A percentile compares a stretch with the other conserved stretches of the same genome.
These are phyloP conservation scores for Labia minor DNA, from an alignment of 2,888 invertebrate species.

Conservation along the genomic window DNA sequence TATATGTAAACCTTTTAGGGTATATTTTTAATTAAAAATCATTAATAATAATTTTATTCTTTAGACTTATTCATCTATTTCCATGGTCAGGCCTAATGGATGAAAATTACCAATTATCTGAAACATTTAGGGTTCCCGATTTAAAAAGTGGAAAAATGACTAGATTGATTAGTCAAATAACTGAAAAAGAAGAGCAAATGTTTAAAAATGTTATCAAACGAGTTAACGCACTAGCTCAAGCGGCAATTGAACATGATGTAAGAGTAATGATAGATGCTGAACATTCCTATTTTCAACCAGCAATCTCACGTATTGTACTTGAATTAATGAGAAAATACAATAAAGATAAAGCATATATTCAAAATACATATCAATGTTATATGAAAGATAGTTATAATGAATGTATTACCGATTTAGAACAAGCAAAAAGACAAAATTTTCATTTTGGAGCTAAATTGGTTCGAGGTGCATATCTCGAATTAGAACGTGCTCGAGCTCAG, in stretches of 20 bases:
- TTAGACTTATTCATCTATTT: slow-evolving; percentile 89
- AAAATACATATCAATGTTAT: slow-evolving; percentile 96
- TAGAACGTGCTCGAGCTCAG: slow-evolving; percentile 84
- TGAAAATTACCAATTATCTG: slow-evolving; percentile 80
- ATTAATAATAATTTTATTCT: slow-evolving; percentile 29
- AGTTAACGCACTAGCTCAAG: slow-evolving; percentile 78
- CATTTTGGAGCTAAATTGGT: slow-evolving; percentile 97
- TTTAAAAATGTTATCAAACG: slow-evolving; percentile 93
- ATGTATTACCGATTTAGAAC: slow-evolving; percentile 85
- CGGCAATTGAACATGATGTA: slow-evolving; percentile 81
- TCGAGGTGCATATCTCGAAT: slow-evolving; percentile 96
- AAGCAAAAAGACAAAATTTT: slow-evolving; percentile 90
- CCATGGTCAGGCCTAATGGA: slow-evolving; percentile 97
- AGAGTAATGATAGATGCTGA: slow-evolving; percentile 99
- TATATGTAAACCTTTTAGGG: no score
- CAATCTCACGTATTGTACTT: slow-evolving; percentile 89
- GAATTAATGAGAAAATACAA: slow-evolving; percentile 99
- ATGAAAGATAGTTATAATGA: slow-evolving; percentile 79
- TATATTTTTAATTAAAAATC: no score
- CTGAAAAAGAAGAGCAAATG: slow-evolving; percentile 88
- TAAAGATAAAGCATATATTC: slow-evolving; percentile 50
- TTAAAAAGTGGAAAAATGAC: slow-evolving; percentile 87
- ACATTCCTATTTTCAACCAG: slow-evolving; percentile 99
- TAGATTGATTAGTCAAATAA: slow-evolving; percentile 76
- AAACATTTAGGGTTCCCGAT: slow-evolving; percentile 88